Evolutionary conservation across 2,113 vertebrate species (phyloP).

Genomic region (Mesoclemmys tuberculata): DNA sequence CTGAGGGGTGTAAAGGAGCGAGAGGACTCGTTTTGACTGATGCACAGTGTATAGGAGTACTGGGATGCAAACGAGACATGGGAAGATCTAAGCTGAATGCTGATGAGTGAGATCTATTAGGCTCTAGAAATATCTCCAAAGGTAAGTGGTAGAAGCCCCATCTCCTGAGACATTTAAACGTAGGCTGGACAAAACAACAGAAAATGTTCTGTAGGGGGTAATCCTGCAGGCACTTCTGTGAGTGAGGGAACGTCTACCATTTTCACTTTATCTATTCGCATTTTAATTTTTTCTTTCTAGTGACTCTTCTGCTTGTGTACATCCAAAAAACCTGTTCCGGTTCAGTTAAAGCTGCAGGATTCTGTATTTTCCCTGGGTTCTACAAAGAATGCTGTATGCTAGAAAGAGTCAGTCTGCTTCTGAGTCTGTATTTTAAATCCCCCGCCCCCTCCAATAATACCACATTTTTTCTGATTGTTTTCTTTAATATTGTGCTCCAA

Average conservation of each 20-base stretch:
- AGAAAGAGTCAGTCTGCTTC: not conserved
- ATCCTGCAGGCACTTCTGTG: not conserved
- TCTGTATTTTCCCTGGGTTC: not conserved
- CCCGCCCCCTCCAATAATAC: not conserved
- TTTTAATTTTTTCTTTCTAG: not conserved
- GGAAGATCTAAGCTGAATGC: not conserved
- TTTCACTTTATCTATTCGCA: not conserved
- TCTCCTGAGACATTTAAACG: fast-evolving
- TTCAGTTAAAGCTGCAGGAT: not conserved
- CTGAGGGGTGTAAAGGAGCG: not conserved
- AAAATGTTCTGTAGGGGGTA: not conserved
- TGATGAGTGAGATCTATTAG: fast-evolving
- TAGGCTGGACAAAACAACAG: not conserved
- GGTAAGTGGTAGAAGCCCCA: not conserved
- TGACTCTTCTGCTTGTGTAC: not conserved
- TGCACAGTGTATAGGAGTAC: not conserved
- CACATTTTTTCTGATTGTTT: not conserved
- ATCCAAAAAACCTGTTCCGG: not conserved
- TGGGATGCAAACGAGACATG: not conserved
- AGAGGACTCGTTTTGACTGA: not conserved
- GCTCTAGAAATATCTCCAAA: not conserved
- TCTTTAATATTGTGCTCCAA: not conserved
- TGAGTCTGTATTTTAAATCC: not conserved
- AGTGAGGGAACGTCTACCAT: not conserved
- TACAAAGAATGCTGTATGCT: not conserved